Evolutionary conservation across 2,797 vertebrate species (phyloP), one percentile per base, ranked within the genome.

Genomic region (Lophius americanus): DNA sequence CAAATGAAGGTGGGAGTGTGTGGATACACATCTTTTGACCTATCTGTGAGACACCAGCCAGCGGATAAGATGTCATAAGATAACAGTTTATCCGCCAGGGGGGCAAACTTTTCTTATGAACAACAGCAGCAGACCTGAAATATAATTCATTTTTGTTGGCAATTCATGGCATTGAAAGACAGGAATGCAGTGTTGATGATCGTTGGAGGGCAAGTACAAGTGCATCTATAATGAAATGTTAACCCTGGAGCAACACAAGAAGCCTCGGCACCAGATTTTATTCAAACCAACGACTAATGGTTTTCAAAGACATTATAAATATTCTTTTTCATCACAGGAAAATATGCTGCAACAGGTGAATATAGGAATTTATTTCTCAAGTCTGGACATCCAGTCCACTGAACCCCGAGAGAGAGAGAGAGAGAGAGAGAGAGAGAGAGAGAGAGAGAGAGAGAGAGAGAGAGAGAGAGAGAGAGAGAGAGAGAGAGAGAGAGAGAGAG

Each of bases 61-160:
- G n/a, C 36, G 60, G 69, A 54, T 49, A 9, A 57, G 60, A 33
- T 4, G 7, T 4, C 23, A 23, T 23, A 23, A 23, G 23, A 23
- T 23, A 53, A 65, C 36, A 35, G 57, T 48, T 61, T 57, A 58
- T 65, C 57, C 60, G 53, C 53, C 13, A n/a, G 63, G 61, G 63
- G 61, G 68, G 66, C 75, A 52, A 75, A 79, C 55, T 66, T 54
- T 76, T 75, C 82, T 64, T 64, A 49, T 35, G 60, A 81, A 64
- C 53, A 79, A 64, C 65, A 64, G 64, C 71, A 71, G 57, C 77
- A 76, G 51, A 71, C 37, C 5, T 51, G 36, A 52, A 81, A 81
- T 78, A 70, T 69, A 70, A 76, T 43, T 68, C 48, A 58, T 74
- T 46, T 74, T 46, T 64, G 55, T 54, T 68, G 50, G 64, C 61